Evolutionary conservation across 2,797 vertebrate genomes (phyloP), one percentile per base, ranked within the genome.

Genomic region (Adelosebastes latens): DNA sequence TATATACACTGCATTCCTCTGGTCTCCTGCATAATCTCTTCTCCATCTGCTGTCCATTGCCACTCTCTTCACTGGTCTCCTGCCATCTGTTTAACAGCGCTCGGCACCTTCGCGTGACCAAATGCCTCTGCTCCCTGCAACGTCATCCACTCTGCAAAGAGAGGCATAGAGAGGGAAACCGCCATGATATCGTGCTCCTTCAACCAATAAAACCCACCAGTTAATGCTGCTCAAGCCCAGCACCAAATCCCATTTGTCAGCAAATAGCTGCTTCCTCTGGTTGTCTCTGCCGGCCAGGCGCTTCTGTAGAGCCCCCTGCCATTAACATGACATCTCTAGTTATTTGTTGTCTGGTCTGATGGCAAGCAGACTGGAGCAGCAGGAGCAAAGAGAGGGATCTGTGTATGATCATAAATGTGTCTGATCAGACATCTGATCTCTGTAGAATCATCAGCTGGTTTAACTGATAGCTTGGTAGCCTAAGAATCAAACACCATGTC

Each of bases 221-320:
- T 95, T 93, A 95, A 94, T 89, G 85, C 89, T 84, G 88, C 89
- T 93, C 88, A 93, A 90, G 92, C 92, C 91, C 84, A 65, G 79
- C 93, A 90, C 86, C 88, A 93, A 94, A 93, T 94, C 93, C 91
- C 93, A 91, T 93, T 94, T 92, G 94, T 95, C 94, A 94, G 92
- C 93, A 93, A 93, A 94, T 93, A 93, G 86, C 92, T 93, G 85
- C 92, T 93, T 93, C 86, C 91, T 90, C 79, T 20, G 59, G 77
- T 87, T 90, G 92, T 91, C 90, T 92, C 83, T 73, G 81, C 88
- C 77, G 91, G 92, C 86, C 83, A 71, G 88, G 68, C 85, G 86
- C 92, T 90, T 92, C 92, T 93, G 89, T 85, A 77, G 71, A 81
- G 86, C 87, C 88, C 83, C 82, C 75, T 84, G 82, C 87, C 87